phyloP scores from a whole-genome alignment of 2,888 invertebrate species.

The Drosophila paucipuncta region DNA sequence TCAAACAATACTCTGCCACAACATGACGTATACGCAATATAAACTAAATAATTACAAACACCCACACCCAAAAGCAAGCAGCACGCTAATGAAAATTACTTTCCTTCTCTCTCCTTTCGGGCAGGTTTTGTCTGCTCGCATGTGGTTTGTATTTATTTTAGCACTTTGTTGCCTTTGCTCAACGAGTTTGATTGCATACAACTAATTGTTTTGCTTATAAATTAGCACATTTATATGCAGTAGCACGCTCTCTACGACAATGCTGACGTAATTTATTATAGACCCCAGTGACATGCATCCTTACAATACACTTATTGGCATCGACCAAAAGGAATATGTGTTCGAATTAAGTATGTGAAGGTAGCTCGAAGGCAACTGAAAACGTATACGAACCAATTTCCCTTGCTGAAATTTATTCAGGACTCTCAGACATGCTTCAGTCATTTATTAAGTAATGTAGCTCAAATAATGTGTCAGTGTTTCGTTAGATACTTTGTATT shows the following conservation, averaged over 20 bases:
- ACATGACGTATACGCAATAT: slow-evolving; percentile 71
- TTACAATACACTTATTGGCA: slow-evolving; percentile 17
- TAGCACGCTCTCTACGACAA: slow-evolving; percentile 48
- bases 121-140: slow-evolving; percentile 1
- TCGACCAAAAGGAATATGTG: slow-evolving; percentile 17
- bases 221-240: slow-evolving; percentile 79
- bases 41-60: slow-evolving; percentile 68
- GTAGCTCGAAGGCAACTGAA: not conserved
- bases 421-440: not conserved
- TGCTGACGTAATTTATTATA: slow-evolving; percentile 75
- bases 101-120: slow-evolving; percentile 25
- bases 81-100: slow-evolving; percentile 74
- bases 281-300: slow-evolving; percentile 47
- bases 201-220: slow-evolving; percentile 80
- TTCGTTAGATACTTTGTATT: not conserved
- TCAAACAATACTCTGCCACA: slow-evolving; percentile 39
- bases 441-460: not conserved
- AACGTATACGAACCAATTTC: not conserved
- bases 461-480: not conserved
- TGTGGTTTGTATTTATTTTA: slow-evolving; percentile 29
- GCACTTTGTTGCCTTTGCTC: slow-evolving; percentile 31
- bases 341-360: slow-evolving; percentile 6
- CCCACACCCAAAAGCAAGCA: slow-evolving; percentile 11
- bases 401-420: not conserved
- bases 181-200: slow-evolving; percentile 68